phyloP scores from a whole-genome alignment of 1,140 invertebrate species.

The silkworm (Bombyx mori) region ASM3026992v2 NC_085130.1:11378501-11379000 shows the following conservation, averaged over 20 bases:
- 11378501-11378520: constrained; percentile 53
- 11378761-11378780: constrained; percentile 49
- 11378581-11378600: constrained; percentile 50
- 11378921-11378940: constrained; percentile 51
- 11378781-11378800: constrained; percentile 56
- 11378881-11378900: constrained; percentile 51
- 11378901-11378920: constrained; percentile 57
- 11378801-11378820: constrained; percentile 49
- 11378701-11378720: constrained; percentile 43
- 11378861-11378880: constrained; percentile 44
- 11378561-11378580: constrained; percentile 52
- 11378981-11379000: constrained; percentile 65
- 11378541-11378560: constrained; percentile 51
- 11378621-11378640: constrained; percentile 39
- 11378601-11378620: constrained; percentile 44
- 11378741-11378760: constrained; percentile 54
- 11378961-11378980: constrained; percentile 66
- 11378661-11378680: constrained; percentile 51
- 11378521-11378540: constrained; percentile 54
- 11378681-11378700: constrained; percentile 52
- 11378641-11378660: constrained; percentile 42
- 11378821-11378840: constrained; percentile 46
- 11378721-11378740: constrained; percentile 49
- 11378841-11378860: constrained; percentile 49
- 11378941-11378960: constrained; percentile 64